Evolutionary conservation across 2,888 invertebrate species (phyloP).

Genomic region (Leptinotarsa peninsularis): DNA sequence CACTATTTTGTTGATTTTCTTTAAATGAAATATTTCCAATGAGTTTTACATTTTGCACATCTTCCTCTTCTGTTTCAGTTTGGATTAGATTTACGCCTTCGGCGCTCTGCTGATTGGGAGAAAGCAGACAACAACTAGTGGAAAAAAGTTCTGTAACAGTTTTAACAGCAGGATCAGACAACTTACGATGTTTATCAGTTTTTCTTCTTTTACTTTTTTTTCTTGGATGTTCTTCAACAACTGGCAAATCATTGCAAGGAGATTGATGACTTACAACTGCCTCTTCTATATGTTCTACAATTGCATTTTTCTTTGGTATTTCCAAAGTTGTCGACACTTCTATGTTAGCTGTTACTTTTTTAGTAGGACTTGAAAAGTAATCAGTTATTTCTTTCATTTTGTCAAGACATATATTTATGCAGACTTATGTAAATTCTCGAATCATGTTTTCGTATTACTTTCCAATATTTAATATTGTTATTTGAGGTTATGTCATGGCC

Average conservation of each 20-base stretch:
- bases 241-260: background rate
- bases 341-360: conserved; percentile 33
- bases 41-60: background rate
- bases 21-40: background rate
- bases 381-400: conserved; percentile 46
- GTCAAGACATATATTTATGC: background rate
- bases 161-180: conserved; percentile 50
- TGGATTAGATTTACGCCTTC: background rate
- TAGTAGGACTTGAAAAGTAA: conserved; percentile 48
- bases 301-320: conserved; percentile 22
- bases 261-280: background rate
- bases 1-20: background rate
- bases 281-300: conserved; percentile 2
- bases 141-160: conserved; percentile 49
- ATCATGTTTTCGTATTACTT: background rate
- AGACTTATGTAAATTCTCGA: background rate
- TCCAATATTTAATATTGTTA: too few species aligned
- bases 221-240: background rate
- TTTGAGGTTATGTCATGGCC: too few species aligned
- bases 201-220: conserved; percentile 37
- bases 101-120: conserved; percentile 41
- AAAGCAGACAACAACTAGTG: conserved; percentile 47
- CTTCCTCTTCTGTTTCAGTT: background rate
- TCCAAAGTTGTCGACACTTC: conserved; percentile 18
- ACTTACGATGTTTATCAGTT: conserved; percentile 43